Base-by-base conservation (phyloP, 2,797 vertebrate genomes). In the Alosa sapidissima region DNA sequence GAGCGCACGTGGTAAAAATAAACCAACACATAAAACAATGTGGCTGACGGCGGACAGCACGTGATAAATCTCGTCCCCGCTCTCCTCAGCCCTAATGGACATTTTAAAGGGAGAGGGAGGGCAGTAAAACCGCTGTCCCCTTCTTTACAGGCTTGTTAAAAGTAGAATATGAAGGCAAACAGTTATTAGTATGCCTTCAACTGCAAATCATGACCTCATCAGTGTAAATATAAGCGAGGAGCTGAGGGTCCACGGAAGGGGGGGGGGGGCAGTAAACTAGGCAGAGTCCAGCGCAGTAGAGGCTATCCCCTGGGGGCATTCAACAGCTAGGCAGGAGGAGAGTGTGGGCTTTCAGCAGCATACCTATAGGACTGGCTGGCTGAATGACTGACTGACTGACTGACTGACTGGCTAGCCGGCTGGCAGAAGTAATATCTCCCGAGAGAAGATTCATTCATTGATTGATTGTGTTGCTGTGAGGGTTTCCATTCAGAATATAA, bases 91-190 rank as follows among this genome's bases (percentile, higher is more conserved):
- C 88, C 87, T 93, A 93, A 94, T 93, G 90, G 93, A 88, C 86
- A 81, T 90, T 93, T 92, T 92, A 89, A 94, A 92, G 89, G 58
- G 85, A 91, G 90, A 89, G 90, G 84, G 84, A 91, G 84, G 28
- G 90, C 87, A 86, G 88, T 94, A 93, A 94, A 94, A 93, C 88
- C 78, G 85, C 89, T 85, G 87, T 87, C 83, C 72, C 41, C 72
- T 90, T 92, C 91, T 93, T 92, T 91, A 90, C 83, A 41, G 84
- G 41, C 58, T 86, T 89, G 91, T 93, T 88, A 94, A 92, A 90
- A 90, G 87, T 81, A n/a, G 62, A 87, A 87, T 91, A 88, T 92
- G 89, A 93, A 94, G 89, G 92, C 91, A 92, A 85, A 93, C 88
- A 85, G 89, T 88, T 82, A 89, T 89, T 89, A 86, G 86, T 87